Evolutionary conservation across 2,888 invertebrate genomes (phyloP), one percentile per base, ranked within the genome.

Genomic region (Habroteleia sp.): DNA sequence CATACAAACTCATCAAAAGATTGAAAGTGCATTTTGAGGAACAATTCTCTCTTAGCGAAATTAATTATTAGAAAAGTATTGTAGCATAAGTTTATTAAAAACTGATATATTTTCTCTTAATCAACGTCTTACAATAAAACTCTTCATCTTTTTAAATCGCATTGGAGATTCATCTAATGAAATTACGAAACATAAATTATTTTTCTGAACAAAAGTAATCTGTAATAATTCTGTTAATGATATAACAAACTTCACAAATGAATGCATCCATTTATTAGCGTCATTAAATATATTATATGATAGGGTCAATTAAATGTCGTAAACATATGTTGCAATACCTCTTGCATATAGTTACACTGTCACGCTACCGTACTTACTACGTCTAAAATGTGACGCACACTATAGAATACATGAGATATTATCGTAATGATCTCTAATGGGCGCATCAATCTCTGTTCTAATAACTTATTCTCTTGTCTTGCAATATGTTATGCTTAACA

Each of bases 401-500:
- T 63, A 62, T 46, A 42, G 46, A 54, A 62, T 74, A 48, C 62
- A 68, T 62, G 74, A 66, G 60, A 74, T 68, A 74, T 62, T 68
- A 48, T 68, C 52, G 74, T 62, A 74, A 74, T 74, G 74, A 74
- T 74, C 66, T 60, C 62, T 66, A 74, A 74, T 66, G 66, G 35
- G 60, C 66, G 17, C 73, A 74, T 74, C 54, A 74, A 74, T 74
- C 73, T 74, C 56, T 37, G 62, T 48, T 50, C 62, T 46, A 71
- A 71, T 71, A 71, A 56, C 54, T 39, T 39, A 44, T 52, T 69
- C 68, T 27, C 50, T 17, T 44, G 52, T 39, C 41, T 60, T 37
- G 33, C 60, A 71, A 48, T 63, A 71, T 54, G 62, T 46, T 41
- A 27, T 44, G 23, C 39, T 14, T 48, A 33, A 54, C 27, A 13